A percentile compares a stretch with the other conserved stretches of the same genome.
Conservation (phyloP, 2,888 invertebrate species). For the Drosophila prolongata region DNA sequence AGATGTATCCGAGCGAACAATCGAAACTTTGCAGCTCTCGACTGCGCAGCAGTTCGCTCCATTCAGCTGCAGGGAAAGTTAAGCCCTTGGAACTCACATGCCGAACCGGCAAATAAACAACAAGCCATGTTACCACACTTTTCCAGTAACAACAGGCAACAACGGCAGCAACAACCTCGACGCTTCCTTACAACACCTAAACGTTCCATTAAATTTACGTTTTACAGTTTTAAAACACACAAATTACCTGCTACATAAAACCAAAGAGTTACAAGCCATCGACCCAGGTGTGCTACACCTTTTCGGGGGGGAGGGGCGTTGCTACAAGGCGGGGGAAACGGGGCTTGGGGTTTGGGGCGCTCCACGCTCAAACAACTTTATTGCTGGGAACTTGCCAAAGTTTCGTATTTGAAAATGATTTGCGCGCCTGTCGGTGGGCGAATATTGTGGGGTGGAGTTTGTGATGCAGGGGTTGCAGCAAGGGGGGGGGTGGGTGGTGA, state of each 20-base stretch:
- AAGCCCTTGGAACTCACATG: conserved; percentile 14
- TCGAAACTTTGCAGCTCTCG: conserved; percentile 27
- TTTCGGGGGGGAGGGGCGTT: background rate
- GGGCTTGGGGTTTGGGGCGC: background rate
- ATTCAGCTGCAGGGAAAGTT: conserved; percentile 11
- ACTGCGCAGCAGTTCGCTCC: background rate
- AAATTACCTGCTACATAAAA: conserved; percentile 74
- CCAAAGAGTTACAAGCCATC: conserved; percentile 59
- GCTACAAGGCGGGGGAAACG: background rate
- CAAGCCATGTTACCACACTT: conserved; percentile 28
- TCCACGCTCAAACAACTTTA: conserved; percentile 64
- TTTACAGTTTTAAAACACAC: conserved; percentile 76
- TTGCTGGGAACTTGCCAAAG: conserved; percentile 69
- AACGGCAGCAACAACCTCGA: conserved; percentile 12
- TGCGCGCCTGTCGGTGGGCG: conserved; percentile 45
- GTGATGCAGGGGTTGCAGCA: background rate
- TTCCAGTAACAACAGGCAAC: conserved; percentile 4
- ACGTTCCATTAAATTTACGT: conserved; percentile 76
- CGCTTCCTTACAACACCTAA: conserved; percentile 63
- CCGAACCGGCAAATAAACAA: conserved; percentile 32
- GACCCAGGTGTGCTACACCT: conserved; percentile 14
- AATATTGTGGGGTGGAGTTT: background rate
- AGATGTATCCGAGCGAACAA: conserved; percentile 21
- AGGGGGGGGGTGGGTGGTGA: conserved; percentile 10
- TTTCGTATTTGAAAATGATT: conserved; percentile 76